A percentile compares a stretch with the other conserved stretches of the same genome.
These are phyloP conservation scores for Sesamia nonagrioides DNA, from an alignment of 1,140 invertebrate genomes.

Conservation along the genomic window DNA sequence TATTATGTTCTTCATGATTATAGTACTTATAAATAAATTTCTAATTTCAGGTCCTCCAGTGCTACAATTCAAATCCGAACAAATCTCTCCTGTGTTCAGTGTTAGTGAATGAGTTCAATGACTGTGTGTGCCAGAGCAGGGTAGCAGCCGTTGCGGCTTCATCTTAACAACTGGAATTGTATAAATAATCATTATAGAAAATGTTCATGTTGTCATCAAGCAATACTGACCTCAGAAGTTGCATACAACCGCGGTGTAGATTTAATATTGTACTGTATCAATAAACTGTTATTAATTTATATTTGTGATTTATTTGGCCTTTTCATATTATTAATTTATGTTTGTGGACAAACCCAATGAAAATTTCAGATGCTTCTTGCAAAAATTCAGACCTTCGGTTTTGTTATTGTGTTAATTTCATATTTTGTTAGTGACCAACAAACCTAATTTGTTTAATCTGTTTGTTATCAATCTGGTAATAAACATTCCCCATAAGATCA, in stretches of 20 bases:
- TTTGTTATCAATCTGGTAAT: too few relatives aligned
- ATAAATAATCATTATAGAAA: constrained; percentile 63
- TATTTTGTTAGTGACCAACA: too few relatives aligned
- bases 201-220: constrained; percentile 48
- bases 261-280: constrained; percentile 81
- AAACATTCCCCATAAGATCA: too few relatives aligned
- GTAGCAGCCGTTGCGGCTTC: constrained; percentile 74
- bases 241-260: constrained; percentile 68
- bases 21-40: not conserved
- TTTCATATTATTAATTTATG: constrained; percentile 21
- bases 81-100: constrained; percentile 82
- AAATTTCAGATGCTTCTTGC: not conserved
- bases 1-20: too few relatives aligned
- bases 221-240: constrained; percentile 54
- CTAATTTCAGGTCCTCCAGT: constrained; percentile 77
- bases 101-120: constrained; percentile 84
- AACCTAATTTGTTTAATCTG: too few relatives aligned
- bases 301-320: constrained; percentile 48
- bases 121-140: constrained; percentile 83
- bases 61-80: constrained; percentile 81
- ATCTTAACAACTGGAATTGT: constrained; percentile 63
- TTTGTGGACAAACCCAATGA: not conserved
- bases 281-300: constrained; percentile 82
- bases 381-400: not conserved
- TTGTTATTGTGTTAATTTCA: too few relatives aligned